Evolutionary conservation across 2,888 invertebrate species (phyloP), one percentile per base, ranked within the genome.

Genomic region (Yponomeuta malinellus): DNA sequence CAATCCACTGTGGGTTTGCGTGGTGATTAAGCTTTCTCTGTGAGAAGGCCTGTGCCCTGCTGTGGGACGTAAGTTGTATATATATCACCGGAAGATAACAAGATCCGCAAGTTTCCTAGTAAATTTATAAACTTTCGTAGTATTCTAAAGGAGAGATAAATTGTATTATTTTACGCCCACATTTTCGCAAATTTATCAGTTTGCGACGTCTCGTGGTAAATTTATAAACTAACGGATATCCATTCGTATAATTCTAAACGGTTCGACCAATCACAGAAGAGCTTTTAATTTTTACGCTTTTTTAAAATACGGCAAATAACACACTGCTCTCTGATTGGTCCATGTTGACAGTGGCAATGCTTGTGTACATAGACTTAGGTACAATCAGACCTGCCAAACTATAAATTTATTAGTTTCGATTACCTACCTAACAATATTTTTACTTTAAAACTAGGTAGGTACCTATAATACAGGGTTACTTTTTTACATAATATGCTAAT

Each of bases 291-390:
- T 48, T 70, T 70, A 70, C 65, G 70, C 70, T 70, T 70, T 31
- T 69, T 64, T 65, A 43, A 65, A 70, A 70, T 48, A 70, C 70
- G 70, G 70, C 59, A 70, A 65, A 70, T 70, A 70, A 70, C 48
- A 70, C 66, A 70, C 70, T 29, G 70, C 70, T 70, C 70, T 65
- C 65, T 70, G 64, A 70, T 70, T 68, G 68, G 68, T 68, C 48
- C 43, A 68, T 43, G 68, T 43, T 68, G 48, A 43, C 43, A 69
- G 69, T 69, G 52, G 69, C 48, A 69, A 69, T 69, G 69, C 69
- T 69, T 23, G 52, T 69, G 52, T 69, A 48, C 69, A 69, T 69
- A 69, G 69, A 69, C 52, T 69, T 69, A 69, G 23, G 69, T 69
- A 52, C 48, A 69, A 69, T 69, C 69, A 69, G 69, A 68, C 68